Evolutionary conservation across 2,797 vertebrate genomes (phyloP), one percentile per base, ranked within the genome.

Genomic region (Xiphophorus birchmanni): DNA sequence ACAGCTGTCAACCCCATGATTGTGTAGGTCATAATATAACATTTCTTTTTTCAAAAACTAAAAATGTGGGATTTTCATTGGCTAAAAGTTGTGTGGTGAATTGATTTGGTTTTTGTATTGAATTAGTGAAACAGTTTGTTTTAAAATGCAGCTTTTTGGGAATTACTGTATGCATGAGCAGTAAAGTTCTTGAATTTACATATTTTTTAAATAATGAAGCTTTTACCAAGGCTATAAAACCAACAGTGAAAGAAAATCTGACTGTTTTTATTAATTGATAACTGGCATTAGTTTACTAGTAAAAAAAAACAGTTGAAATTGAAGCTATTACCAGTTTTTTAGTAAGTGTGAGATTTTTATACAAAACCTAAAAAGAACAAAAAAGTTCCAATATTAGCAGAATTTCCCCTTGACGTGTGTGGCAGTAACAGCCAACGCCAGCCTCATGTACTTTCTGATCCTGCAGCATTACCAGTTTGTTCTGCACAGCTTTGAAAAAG

Each of bases 401-500:
- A 47, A 72, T 72, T 72, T 72, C 26, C 42, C 11, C 42, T 44
- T 45, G 26, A 15, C 0, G 5, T 9, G 13, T 47, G 26, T 42
- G 10, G 37, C 21, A 69, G 18, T 29, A 18, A 72, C n/a, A 47
- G 17, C 13, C 26, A 47, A 8, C 1, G 11, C 13, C 44, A n/a
- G 44, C 29, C 40, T 72, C 13, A 17, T 5, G 72, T 83, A 54
- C 54, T 80, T 85, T 65, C 21, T 72, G 83, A 77, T 56, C 73
- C 78, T 47, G 80, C 77, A 77, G 86, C 84, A 79, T 81, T 88
- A 45, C 0, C 47, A 15, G 56, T 18, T 42, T 56, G 18, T 77
- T 87, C 80, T 85, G 79, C 80, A 80, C 56, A n/a, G 83, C 82
- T 72, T 76, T 37, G 54, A 69, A 75, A 76, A 60, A 75, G 63